Evolutionary conservation across 1,140 invertebrate species (phyloP), one percentile per base, ranked within the genome.

Genomic region (Diprion similis): DNA sequence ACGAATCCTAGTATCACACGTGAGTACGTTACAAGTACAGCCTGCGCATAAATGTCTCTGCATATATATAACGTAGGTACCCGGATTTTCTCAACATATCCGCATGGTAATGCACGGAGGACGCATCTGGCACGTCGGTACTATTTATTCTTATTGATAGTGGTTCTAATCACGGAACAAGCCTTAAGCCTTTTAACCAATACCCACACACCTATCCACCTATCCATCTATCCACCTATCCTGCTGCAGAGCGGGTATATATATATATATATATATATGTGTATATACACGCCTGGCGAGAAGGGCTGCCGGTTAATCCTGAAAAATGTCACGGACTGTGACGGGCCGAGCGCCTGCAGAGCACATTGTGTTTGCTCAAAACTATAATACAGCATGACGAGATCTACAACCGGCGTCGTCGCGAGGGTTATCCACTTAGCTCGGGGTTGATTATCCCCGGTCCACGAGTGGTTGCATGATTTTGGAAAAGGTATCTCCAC

Each of bases 121-220:
- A 59, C 11, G 51, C 51, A 59, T 59, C 51, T 59, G 51, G 51
- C 51, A 59, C 51, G 51, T 59, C 51, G 51, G n/a, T 13, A 59
- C 51, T 13, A 59, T 59, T 59, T 59, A 59, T 59, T 15, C 51
- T 13, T 59, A 59, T 59, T 59, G 51, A 59, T 59, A 59, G 51
- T 59, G 51, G 51, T 59, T 17, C 51, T 59, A 59, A 59, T 59
- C 51, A 59, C 51, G n/a, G n/a, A 59, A 59, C 51, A 8, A 59
- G 11, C 51, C n/a, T 59, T 59, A 59, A 59, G 51, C 51, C 51
- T 9, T 59, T 59, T 15, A 17, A 59, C 51, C 51, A 59, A 59
- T 59, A 59, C 51, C 8, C n/a, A n/a, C n/a, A n/a, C n/a, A n/a
- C n/a, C n/a, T 6, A 8, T 37, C 2, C 24, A 37, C 24, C 24